phyloP scores from a whole-genome alignment of 2,888 invertebrate genomes.

The Osmoderma eremita region DNA sequence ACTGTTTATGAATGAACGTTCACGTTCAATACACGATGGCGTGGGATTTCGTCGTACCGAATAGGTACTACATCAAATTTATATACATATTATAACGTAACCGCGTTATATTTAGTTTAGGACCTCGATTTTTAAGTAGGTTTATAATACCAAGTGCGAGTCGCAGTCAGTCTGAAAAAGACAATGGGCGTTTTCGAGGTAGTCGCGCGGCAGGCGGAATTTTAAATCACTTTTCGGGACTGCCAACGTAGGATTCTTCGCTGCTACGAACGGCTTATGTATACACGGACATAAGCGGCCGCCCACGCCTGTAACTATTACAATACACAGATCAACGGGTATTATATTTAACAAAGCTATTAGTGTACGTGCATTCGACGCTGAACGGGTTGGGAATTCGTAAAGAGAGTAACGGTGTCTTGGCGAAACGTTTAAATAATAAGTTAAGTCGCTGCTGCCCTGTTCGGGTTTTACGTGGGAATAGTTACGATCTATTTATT shows the following conservation, averaged over 20 bases:
- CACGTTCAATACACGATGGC: no score
- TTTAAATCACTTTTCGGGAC: slow-evolving; percentile 13
- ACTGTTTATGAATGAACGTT: no score
- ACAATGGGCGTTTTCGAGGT: slow-evolving; percentile 20
- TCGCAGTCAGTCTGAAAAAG: slow-evolving; percentile 18
- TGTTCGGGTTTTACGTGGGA: neutral
- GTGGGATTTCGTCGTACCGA: no score
- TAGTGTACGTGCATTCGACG: slow-evolving; percentile 24
- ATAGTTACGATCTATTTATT: neutral
- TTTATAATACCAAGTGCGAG: slow-evolving; percentile 36
- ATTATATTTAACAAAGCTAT: slow-evolving; percentile 28
- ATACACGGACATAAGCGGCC: neutral
- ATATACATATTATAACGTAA: no score
- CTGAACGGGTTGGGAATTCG: slow-evolving; percentile 8
- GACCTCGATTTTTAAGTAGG: slow-evolving; percentile 36
- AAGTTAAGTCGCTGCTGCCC: neutral
- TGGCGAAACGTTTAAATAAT: slow-evolving; percentile 20
- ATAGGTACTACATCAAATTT: no score
- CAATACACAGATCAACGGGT: slow-evolving; percentile 12
- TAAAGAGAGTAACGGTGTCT: slow-evolving; percentile 24
- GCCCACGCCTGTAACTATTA: slow-evolving; percentile 6
- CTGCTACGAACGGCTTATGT: no score
- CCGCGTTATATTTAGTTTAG: slow-evolving; percentile 10
- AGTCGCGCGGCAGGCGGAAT: slow-evolving; percentile 22
- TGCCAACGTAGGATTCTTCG: neutral